Conservation (phyloP, 1,140 invertebrate genomes). For the Apolygus lucorum region DNA sequence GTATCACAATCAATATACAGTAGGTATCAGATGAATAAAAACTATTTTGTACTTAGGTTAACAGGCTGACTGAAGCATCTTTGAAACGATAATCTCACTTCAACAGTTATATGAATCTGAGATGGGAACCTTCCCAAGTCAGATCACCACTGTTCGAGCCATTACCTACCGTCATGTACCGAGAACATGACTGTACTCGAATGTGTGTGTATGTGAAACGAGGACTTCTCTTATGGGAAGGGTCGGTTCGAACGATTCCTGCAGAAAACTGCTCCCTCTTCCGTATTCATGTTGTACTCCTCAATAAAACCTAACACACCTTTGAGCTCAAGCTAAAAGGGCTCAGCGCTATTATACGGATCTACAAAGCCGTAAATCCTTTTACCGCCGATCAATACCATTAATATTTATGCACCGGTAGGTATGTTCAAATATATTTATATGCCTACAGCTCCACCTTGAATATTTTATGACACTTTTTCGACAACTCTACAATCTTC, state of each 20-base stretch:
- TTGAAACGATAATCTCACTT: too few species aligned
- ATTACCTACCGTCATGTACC: too few species aligned
- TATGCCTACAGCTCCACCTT: background rate
- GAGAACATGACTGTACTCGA: too few species aligned
- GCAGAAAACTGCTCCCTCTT: background rate
- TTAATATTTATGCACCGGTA: background rate
- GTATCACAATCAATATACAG: too few species aligned
- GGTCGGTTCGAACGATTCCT: background rate
- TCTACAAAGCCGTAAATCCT: background rate
- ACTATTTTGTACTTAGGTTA: too few species aligned
- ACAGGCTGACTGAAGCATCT: too few species aligned
- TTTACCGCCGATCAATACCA: background rate
- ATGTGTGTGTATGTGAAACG: too few species aligned
- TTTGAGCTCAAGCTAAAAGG: background rate
- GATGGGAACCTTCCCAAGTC: too few species aligned
- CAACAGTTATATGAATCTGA: too few species aligned
- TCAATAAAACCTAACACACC: background rate
- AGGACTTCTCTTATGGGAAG: too few species aligned
- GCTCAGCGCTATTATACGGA: background rate
- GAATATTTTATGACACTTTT: background rate
- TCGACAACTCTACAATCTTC: background rate
- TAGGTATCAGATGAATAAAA: too few species aligned
- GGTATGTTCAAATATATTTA: background rate
- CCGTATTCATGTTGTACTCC: background rate
- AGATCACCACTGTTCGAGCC: too few species aligned